These are phyloP conservation scores for Camptogramma bilineatum DNA, from an alignment of 2,888 invertebrate genomes.

Conservation along the genomic window DNA sequence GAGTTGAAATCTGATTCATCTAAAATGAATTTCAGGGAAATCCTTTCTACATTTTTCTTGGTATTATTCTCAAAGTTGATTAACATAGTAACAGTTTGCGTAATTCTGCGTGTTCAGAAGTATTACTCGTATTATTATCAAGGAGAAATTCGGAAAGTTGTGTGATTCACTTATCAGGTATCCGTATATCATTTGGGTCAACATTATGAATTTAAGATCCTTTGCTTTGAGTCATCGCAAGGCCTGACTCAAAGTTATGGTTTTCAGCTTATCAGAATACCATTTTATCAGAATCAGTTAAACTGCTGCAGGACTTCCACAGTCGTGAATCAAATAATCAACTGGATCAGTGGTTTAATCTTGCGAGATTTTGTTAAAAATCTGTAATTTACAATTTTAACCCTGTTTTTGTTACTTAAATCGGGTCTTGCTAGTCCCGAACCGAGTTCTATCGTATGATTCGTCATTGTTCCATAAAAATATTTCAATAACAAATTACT, in stretches of 20 bases:
- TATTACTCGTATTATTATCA: constrained; percentile 39
- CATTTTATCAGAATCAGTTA: background rate
- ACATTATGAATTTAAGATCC: constrained; percentile 46
- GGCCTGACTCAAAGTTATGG: constrained; percentile 47
- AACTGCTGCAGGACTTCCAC: too few relatives aligned
- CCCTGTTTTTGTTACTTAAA: background rate
- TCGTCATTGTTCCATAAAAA: constrained; percentile 40
- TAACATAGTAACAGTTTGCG: background rate
- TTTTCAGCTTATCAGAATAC: background rate
- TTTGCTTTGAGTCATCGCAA: constrained; percentile 56
- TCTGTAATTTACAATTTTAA: too few relatives aligned
- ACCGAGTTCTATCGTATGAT: constrained; percentile 19
- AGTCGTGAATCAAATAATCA: too few relatives aligned
- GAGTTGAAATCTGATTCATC: constrained; percentile 6
- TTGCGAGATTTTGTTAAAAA: too few relatives aligned
- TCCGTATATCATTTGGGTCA: constrained; percentile 61
- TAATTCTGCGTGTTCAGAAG: constrained; percentile 17
- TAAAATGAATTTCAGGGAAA: constrained; percentile 1
- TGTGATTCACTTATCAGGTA: constrained; percentile 61
- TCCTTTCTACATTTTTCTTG: background rate
- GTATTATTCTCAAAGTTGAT: background rate
- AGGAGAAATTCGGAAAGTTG: constrained; percentile 36
- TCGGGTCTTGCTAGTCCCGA: background rate
- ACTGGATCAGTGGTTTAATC: too few relatives aligned
- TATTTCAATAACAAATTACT: constrained; percentile 41